Evolutionary conservation across 2,797 vertebrate genomes (phyloP), one percentile per base, ranked within the genome.

Genomic region (Sandelia bainsii): DNA sequence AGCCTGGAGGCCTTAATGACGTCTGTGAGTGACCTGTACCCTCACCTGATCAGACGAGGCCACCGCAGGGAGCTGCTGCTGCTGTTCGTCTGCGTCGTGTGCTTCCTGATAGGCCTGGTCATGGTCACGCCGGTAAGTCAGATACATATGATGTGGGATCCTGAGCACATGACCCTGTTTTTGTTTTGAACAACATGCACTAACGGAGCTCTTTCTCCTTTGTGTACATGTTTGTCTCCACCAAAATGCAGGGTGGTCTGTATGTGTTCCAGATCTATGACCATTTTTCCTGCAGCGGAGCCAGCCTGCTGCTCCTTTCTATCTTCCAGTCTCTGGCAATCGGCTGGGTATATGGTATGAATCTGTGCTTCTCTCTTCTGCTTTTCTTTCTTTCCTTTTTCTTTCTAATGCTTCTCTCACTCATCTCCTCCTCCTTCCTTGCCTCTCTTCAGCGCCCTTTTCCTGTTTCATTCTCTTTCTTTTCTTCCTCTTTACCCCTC

Each of bases 261-360:
- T 98, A 98, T 40, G 90, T 98, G 84, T 98, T 98, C 91, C 96
- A 98, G 94, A 94, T 98, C 70, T 97, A 97, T 39, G 97, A 97
- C 81, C 96, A 97, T 62, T 98, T 96, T 9, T 96, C 96, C 66
- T 96, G 95, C 87, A 98, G 96, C 0, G 96, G 96, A 50, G 94
- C 82, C 0, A 96, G 95, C 80, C 91, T 98, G 72, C 94, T 99
- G 77, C 94, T 97, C 11, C 93, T 98, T 51, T 89, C 97, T 4
- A 73, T 98, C 87, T 96, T 95, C 77, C 96, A 98, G 91, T 96
- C 95, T 5, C 32, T 97, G 81, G 96, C 94, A 66, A 76, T 98
- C 44, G 94, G 96, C 81, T 98, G 96, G 97, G 93, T 98, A 1
- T 98, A 98, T 0, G 97, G 97, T 98, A 89, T 87, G 93, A 53